phyloP scores from a whole-genome alignment of 2,113 vertebrate species.

The Amazona guildingii region DNA sequence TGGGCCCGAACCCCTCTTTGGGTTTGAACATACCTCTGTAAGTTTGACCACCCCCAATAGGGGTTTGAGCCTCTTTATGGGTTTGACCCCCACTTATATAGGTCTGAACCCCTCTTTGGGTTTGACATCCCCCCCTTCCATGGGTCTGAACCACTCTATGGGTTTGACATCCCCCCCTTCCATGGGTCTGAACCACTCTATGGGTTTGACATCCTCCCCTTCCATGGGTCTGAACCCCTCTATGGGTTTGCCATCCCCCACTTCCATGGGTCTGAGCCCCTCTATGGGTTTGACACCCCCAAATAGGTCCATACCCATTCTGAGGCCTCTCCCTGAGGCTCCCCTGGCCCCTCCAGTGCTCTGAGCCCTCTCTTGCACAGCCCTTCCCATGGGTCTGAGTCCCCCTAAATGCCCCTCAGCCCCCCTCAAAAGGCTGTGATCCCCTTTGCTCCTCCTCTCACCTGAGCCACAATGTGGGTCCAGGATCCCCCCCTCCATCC shows the following conservation, averaged over 20 bases:
- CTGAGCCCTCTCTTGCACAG: not conserved
- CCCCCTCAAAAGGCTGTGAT: not conserved
- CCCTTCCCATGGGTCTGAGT: not conserved
- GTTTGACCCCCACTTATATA: not conserved
- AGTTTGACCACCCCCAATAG: not conserved
- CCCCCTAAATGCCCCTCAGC: not conserved
- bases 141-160: not conserved
- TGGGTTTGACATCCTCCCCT: not conserved
- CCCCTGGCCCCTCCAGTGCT: not conserved
- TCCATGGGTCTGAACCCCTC: not conserved
- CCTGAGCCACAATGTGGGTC: too few species aligned
- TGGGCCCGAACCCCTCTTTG: not conserved
- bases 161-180: not conserved
- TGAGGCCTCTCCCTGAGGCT: not conserved
- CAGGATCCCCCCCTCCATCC: too few species aligned
- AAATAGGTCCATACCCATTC: rapidly evolving
- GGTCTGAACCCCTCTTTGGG: not conserved
- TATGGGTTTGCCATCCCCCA: not conserved
- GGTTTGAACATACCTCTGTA: not conserved
- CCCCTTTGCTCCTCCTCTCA: not conserved
- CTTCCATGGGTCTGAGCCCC: not conserved
- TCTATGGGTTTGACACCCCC: not conserved
- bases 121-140: not conserved
- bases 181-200: not conserved
- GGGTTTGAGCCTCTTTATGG: not conserved